Percentiles rank a stretch among this genome's conserved stretches.
These are phyloP conservation scores for Vesta saturnalis DNA, from an alignment of 2,888 invertebrate species.

Conservation along the genomic window DNA sequence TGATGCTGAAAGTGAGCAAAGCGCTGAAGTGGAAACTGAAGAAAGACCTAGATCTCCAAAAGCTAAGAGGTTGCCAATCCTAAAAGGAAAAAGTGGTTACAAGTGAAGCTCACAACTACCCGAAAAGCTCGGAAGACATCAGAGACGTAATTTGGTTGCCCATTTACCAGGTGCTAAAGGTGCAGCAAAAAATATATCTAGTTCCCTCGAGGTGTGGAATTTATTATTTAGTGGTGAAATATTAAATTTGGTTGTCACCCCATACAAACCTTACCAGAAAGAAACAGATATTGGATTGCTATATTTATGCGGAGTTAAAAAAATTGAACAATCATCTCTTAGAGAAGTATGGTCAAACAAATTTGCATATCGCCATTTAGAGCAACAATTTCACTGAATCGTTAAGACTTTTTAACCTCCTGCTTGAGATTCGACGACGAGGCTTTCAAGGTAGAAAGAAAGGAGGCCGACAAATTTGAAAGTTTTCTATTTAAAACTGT, in stretches of 20 bases:
- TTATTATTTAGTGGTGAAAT: neutral
- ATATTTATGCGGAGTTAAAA: neutral
- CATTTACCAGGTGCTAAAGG: neutral
- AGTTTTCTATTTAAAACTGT: neutral
- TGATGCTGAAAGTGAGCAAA: too few relatives aligned
- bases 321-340: neutral
- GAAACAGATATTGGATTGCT: neutral
- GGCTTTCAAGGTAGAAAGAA: neutral
- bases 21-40: too few relatives aligned
- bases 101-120: too few relatives aligned
- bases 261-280: too few relatives aligned
- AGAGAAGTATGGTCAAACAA: neutral
- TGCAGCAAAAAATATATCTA: neutral
- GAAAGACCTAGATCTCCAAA: too few relatives aligned
- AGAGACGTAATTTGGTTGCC: neutral
- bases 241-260: neutral
- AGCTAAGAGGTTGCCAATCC: too few relatives aligned
- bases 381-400: neutral
- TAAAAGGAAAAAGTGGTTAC: too few relatives aligned
- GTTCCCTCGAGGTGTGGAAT: neutral
- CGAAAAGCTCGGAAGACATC: neutral
- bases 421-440: neutral
- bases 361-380: neutral
- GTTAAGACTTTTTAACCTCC: neutral
- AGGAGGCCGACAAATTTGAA: neutral